Conservation (phyloP, 2,888 invertebrate genomes). For the Harpagoxenus sublaevis region DNA sequence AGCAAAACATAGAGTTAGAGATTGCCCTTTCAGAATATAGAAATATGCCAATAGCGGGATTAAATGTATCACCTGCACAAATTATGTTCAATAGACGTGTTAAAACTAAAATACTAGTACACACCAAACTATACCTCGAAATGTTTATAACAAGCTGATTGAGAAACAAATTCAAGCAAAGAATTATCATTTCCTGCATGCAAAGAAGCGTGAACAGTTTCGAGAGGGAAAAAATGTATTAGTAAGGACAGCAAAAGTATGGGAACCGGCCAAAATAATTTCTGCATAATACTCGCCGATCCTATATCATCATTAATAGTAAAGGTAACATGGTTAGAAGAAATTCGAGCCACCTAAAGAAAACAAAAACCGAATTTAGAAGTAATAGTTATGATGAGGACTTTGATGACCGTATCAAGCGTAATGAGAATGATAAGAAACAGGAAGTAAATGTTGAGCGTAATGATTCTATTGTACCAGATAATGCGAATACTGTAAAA, state of each 20-base stretch:
- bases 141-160: not conserved
- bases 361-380: not conserved
- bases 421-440: too few relatives aligned
- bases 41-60: not conserved
- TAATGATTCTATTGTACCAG: too few relatives aligned
- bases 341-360: not conserved
- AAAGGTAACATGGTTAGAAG: not conserved
- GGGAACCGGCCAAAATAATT: not conserved
- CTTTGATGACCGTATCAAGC: not conserved
- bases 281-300: not conserved
- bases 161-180: not conserved
- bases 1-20: not conserved
- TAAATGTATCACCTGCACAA: not conserved
- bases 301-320: not conserved
- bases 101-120: not conserved
- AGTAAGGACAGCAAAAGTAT: not conserved
- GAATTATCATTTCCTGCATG: not conserved
- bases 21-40: not conserved
- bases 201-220: not conserved
- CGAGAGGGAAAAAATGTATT: not conserved
- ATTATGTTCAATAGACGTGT: not conserved
- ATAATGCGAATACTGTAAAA: too few relatives aligned
- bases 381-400: not conserved
- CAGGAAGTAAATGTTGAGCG: too few relatives aligned
- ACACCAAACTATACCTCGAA: too few relatives aligned